Evolutionary conservation across 2,888 invertebrate species (phyloP), one percentile per base, ranked within the genome.

Genomic region (Cistogaster globosa): DNA sequence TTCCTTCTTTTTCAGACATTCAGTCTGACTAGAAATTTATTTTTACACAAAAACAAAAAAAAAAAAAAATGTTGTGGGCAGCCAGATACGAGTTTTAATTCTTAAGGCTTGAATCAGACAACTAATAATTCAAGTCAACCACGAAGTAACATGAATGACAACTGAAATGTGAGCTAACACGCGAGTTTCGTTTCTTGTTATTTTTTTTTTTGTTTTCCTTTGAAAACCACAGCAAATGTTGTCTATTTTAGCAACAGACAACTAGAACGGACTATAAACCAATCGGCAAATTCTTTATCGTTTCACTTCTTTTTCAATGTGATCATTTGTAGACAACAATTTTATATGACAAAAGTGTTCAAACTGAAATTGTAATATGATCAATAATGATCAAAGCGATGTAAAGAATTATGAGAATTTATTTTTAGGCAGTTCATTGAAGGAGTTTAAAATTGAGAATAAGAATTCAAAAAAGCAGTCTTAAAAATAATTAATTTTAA

Each of bases 241-340:
- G 42, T 14, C 16, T 45, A 45, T 22, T 63, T 11, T 16, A 14
- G 16, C 1, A 22, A 2, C 22, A 63, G 45, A 45, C 63, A 12
- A 22, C 42, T 22, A 20, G 16, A 63, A 0, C 20, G 38, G 12
- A 42, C 42, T n/a, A 48, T 11, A 45, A 63, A 48, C 26, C 16
- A 62, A 62, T 22, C 62, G 62, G 62, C 42, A 42, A 42, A 5
- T 42, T 62, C 20, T 62, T 62, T 62, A 22, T 42, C 20, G 38
- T 42, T 42, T 42, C 38, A 38, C 1, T 62, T 7, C 32, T 6
- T 62, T 18, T 62, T 42, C 12, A 11, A 22, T 20, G 11, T 22
- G 42, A 42, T 62, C 38, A 62, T 38, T 36, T 18, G 2, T 11
- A 60, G 18, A 18, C 18, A 32, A 8, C 16, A 20, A 11, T 12